phyloP scores from a whole-genome alignment of 2,797 vertebrate genomes.

The Poecilia picta region DNA sequence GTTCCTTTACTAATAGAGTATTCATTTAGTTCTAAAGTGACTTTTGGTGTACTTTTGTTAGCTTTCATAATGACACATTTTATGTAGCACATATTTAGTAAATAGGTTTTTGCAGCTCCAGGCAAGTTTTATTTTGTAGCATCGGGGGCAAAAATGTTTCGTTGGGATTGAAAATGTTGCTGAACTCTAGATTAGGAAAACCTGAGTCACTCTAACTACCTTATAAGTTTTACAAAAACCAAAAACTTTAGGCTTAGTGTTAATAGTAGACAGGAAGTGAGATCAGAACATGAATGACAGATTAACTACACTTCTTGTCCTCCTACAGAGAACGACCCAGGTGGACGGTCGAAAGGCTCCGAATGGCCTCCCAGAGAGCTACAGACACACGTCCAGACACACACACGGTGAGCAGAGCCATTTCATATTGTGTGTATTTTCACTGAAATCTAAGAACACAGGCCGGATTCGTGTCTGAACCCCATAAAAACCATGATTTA shows the following conservation, averaged over 20 bases:
- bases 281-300: not conserved
- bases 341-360: constrained; percentile 45
- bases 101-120: too few species aligned
- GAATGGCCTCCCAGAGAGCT: constrained; percentile 44
- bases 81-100: too few species aligned
- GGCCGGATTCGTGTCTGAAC: constrained; percentile 13
- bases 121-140: too few species aligned
- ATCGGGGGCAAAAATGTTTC: too few species aligned
- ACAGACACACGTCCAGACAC: constrained; percentile 37
- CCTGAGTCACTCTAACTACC: not conserved
- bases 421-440: constrained; percentile 33
- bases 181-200: too few species aligned
- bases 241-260: not conserved
- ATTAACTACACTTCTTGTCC: constrained; percentile 17
- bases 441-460: constrained; percentile 27
- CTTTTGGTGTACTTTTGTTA: too few species aligned
- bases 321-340: constrained; percentile 45
- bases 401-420: constrained; percentile 66
- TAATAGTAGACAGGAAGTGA: not conserved
- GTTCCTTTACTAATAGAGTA: too few species aligned
- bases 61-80: too few species aligned
- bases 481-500: constrained; percentile 27
- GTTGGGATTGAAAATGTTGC: too few species aligned
- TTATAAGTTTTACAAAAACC: not conserved
- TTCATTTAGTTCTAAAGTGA: too few species aligned